Conservation (phyloP, 2,797 vertebrate genomes). For the Falco peregrinus region DNA sequence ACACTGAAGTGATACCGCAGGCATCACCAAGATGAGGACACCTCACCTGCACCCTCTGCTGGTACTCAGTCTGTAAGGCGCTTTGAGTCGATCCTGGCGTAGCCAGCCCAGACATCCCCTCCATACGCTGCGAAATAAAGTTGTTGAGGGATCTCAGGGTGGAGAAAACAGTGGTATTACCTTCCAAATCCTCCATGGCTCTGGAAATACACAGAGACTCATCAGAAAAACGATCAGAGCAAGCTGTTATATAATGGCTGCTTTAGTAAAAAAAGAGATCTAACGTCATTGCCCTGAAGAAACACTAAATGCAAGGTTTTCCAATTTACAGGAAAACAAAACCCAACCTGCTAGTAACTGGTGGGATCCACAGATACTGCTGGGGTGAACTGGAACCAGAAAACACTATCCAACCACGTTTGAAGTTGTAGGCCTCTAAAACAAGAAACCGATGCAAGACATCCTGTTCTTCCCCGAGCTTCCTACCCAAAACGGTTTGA, state of each 20-base stretch:
- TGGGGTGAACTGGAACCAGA: not conserved
- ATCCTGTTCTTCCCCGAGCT: not conserved
- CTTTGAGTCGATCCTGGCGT: slow-evolving; percentile 50
- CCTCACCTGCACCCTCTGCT: slow-evolving; percentile 88
- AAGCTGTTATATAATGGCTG: not conserved
- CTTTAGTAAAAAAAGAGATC: not conserved
- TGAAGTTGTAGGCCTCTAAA: not conserved
- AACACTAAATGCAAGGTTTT: not conserved
- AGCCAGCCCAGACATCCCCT: slow-evolving; percentile 66
- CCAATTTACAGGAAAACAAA: not conserved
- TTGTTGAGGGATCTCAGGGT: slow-evolving; percentile 90
- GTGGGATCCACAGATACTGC: not conserved
- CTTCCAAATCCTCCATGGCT: slow-evolving; percentile 87
- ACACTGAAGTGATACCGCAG: not conserved
- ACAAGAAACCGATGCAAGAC: not conserved
- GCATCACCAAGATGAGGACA: not conserved
- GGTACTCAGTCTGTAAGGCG: slow-evolving; percentile 85
- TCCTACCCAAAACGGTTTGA: not conserved
- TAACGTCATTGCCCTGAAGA: not conserved
- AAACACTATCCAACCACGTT: not conserved
- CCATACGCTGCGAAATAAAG: slow-evolving; percentile 83
- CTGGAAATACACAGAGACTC: not conserved
- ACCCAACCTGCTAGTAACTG: not conserved
- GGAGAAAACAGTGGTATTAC: slow-evolving; percentile 90
- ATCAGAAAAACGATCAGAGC: not conserved